Percentiles rank a stretch among this genome's conserved stretches.
These are phyloP conservation scores for Danio kyathit DNA, from an alignment of 2,797 vertebrate species.

Conservation along the genomic window DNA sequence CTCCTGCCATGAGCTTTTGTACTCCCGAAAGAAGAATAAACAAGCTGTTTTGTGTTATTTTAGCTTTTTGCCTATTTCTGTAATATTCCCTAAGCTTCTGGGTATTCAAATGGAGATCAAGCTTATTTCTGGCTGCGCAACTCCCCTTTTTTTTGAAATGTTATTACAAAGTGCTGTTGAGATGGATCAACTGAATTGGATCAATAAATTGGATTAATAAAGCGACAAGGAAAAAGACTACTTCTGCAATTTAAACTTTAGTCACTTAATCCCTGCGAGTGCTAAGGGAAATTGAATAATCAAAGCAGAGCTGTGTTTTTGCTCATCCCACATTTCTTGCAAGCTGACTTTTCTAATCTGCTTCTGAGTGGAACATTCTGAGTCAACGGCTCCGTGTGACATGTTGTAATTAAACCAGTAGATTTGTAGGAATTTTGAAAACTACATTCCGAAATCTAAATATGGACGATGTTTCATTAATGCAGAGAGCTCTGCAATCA, in stretches of 20 bases:
- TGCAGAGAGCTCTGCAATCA: slow-evolving; percentile 3
- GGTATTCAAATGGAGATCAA: slow-evolving; percentile 15
- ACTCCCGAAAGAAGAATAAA: neutral
- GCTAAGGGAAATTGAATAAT: slow-evolving; percentile 60
- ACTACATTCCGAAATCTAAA: slow-evolving; percentile 37
- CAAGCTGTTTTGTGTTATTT: slow-evolving; percentile 1
- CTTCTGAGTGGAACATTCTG: slow-evolving; percentile 47
- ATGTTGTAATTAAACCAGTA: slow-evolving; percentile 53
- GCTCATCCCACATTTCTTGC: slow-evolving; percentile 44
- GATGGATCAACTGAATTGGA: slow-evolving; percentile 50
- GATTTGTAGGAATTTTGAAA: slow-evolving; percentile 36
- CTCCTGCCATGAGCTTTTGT: slow-evolving; percentile 24
- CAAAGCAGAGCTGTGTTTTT: slow-evolving; percentile 48
- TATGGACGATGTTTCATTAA: slow-evolving; percentile 46
- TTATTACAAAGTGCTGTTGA: slow-evolving; percentile 52
- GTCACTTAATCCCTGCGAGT: slow-evolving; percentile 58
- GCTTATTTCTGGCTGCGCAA: neutral
- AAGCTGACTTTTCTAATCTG: slow-evolving; percentile 58
- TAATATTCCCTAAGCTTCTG: neutral
- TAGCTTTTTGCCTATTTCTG: neutral
- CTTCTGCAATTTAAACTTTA: slow-evolving; percentile 54
- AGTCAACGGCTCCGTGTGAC: slow-evolving; percentile 46
- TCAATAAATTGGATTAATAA: slow-evolving; percentile 49
- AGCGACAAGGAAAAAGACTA: slow-evolving; percentile 34
- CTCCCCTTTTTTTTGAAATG: slow-evolving; percentile 30